Base-by-base conservation (phyloP, 2,797 vertebrate genomes). In the Tarsius wallacei region DNA sequence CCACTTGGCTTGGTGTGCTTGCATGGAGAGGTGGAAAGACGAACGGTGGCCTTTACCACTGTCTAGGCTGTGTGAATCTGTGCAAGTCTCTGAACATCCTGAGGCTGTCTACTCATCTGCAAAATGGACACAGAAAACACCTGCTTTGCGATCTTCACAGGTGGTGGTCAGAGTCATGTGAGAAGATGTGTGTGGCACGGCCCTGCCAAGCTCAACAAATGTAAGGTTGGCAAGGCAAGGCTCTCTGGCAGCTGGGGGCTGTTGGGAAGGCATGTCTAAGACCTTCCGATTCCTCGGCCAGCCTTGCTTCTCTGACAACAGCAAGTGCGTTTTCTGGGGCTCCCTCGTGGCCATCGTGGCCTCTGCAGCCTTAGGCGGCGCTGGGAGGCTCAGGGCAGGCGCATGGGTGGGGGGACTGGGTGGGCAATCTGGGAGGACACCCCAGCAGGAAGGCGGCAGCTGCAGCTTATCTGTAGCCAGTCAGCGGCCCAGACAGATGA, bases 401-500 rank as follows among this genome's bases (percentile, higher is more conserved):
- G 7, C 36, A 57, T 16, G 14, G 53, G 21, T 68, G 3, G 22
- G 5, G 47, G 22, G 47, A 10, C 59, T 33, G 82, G 87, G 71
- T 47, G 93, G 90, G 68, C 93, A 14, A 8, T 36, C 94, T 53
- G 55, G 83, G 84, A 82, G 96, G 88, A 24, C 85, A 95, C 90
- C 88, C 93, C 85, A 36, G 33, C 53, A 47, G 21, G 33, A 33
- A 73, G 5, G 71, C 74, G 7, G 96, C 97, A 95, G 97, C 97
- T 98, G 97, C 96, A 74, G 96, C 96, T 95, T 96, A 95, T 98
- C 97, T 95, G 87, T 53, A 87, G 95, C 91, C 57, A 96, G 97
- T 95, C 97, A 94, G 80, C 33, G 28, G 83, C 82, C 85, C 87
- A 93, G 97, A 97, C 97, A 90, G 97, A 97, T 96, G 98, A 98